These are phyloP conservation scores for Entomyzon cyanotis DNA, from an alignment of 2,113 vertebrate genomes.

Conservation along the genomic window DNA sequence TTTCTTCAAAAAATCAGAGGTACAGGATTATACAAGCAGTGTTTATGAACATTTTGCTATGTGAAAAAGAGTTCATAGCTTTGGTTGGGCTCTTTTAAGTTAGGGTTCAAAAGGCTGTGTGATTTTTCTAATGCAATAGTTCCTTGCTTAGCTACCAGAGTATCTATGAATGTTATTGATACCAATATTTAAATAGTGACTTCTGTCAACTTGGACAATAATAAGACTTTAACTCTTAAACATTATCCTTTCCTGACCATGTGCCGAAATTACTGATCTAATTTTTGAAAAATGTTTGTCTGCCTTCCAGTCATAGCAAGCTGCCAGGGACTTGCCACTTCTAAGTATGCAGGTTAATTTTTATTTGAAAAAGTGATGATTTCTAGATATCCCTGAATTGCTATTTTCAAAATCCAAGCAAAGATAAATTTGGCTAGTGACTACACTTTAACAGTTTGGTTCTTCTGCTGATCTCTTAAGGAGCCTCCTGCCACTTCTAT, in stretches of 20 bases:
- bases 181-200: not conserved
- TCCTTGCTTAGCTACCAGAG: not conserved
- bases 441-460: accelerated
- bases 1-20: not conserved
- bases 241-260: too few species aligned
- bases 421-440: not conserved
- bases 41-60: not conserved
- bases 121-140: not conserved
- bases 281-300: not conserved
- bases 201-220: not conserved
- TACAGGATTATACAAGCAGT: not conserved
- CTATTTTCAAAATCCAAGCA: not conserved
- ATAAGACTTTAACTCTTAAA: not conserved
- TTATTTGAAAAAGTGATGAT: not conserved
- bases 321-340: not conserved
- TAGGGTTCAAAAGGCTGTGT: not conserved
- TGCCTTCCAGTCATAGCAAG: not conserved
- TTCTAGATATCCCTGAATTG: not conserved
- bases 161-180: not conserved
- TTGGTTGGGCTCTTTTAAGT: not conserved
- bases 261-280: not conserved
- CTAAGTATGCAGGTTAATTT: not conserved
- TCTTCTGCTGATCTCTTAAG: not conserved
- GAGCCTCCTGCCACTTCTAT: accelerated
- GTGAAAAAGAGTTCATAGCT: not conserved